Evolutionary conservation across 2,797 vertebrate genomes (phyloP).

Genomic region (Danio tinwini): DNA sequence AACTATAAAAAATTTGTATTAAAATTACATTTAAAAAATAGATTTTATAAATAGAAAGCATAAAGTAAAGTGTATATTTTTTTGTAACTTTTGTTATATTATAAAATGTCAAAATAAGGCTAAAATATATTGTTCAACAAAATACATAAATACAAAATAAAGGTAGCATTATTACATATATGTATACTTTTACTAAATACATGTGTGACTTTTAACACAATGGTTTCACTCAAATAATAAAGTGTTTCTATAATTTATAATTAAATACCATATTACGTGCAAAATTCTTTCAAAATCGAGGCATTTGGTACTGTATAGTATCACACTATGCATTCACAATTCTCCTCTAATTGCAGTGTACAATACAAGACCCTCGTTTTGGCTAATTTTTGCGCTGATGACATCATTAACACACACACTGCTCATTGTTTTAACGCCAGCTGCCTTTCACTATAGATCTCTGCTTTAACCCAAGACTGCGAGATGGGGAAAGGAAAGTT

Average conservation of each 20-base stretch:
- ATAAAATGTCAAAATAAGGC: too few relatives aligned
- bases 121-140: too few relatives aligned
- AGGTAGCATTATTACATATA: too few relatives aligned
- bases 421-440: constrained; percentile 29
- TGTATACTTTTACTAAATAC: too few relatives aligned
- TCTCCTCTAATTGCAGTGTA: neutral
- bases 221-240: neutral
- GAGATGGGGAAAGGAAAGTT: constrained; percentile 51
- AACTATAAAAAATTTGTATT: too few relatives aligned
- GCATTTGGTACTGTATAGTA: too few relatives aligned
- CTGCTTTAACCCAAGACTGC: constrained; percentile 6
- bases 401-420: constrained; percentile 15
- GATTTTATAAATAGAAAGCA: too few relatives aligned
- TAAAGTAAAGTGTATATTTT: too few relatives aligned
- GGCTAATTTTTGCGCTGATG: neutral
- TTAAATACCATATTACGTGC: neutral
- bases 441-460: constrained; percentile 22
- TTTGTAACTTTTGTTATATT: too few relatives aligned
- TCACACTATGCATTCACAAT: neutral
- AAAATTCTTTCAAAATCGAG: too few relatives aligned
- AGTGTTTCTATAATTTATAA: neutral
- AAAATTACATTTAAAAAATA: too few relatives aligned
- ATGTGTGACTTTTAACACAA: neutral
- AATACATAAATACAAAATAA: too few relatives aligned
- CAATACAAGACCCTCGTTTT: neutral